A percentile compares a stretch with the other conserved stretches of the same genome.
phyloP scores from a whole-genome alignment of 2,113 vertebrate species.

The Heterotis niloticus region DNA sequence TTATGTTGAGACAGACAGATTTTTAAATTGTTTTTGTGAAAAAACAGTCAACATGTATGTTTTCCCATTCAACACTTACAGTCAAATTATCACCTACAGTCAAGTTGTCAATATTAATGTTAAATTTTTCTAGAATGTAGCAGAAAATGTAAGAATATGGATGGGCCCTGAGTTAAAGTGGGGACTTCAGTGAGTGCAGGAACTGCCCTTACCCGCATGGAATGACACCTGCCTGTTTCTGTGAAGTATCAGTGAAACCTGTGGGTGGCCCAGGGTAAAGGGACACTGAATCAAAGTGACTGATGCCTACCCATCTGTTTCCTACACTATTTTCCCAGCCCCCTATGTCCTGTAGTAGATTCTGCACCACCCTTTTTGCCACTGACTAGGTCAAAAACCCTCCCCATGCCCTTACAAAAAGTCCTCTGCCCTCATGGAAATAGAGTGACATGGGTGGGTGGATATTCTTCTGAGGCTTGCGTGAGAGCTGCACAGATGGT shows the following conservation, averaged over 20 bases:
- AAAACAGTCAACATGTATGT: neutral
- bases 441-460: neutral
- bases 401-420: neutral
- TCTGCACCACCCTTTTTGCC: neutral
- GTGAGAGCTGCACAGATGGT: conserved; percentile 8
- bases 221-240: neutral
- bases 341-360: no score
- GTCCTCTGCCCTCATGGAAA: no score
- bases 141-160: neutral
- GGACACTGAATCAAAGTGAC: no score
- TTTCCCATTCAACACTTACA: neutral
- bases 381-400: neutral
- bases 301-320: no score
- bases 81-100: neutral
- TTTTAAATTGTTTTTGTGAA: neutral
- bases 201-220: neutral
- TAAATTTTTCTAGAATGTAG: neutral
- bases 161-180: no score
- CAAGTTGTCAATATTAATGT: neutral
- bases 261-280: no score
- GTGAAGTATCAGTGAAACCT: neutral
- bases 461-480: neutral
- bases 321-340: no score
- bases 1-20: neutral
- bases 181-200: no score